A percentile compares a stretch with the other conserved stretches of the same genome.
phyloP scores from a whole-genome alignment of 2,888 invertebrate species.

The Plemyria rubiginata region DNA sequence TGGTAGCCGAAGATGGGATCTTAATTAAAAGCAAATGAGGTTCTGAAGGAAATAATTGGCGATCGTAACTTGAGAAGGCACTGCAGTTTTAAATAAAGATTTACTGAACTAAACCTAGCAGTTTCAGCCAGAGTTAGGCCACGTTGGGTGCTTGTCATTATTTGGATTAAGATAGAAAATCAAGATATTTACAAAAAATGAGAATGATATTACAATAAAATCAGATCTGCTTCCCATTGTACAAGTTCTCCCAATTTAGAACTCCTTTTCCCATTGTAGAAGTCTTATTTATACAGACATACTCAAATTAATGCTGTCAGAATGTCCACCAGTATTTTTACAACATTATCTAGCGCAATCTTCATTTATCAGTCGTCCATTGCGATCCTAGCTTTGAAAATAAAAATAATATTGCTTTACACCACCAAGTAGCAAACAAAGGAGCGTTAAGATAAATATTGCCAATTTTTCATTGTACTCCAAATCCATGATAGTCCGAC shows the following conservation, averaged over 20 bases:
- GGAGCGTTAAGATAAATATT: slow-evolving; percentile 6
- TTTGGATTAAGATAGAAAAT: too few species aligned
- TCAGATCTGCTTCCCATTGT: too few species aligned
- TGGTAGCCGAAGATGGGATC: slow-evolving; percentile 11
- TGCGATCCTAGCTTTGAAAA: too few species aligned
- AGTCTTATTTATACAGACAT: too few species aligned
- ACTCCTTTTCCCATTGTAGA: too few species aligned
- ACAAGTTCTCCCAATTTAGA: too few species aligned
- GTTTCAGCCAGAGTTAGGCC: neutral
- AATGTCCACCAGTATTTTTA: too few species aligned
- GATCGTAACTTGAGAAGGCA: neutral
- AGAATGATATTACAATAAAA: too few species aligned
- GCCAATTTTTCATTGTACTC: slow-evolving; percentile 33
- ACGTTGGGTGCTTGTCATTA: neutral
- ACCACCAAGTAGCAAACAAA: slow-evolving; percentile 1
- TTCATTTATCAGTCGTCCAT: too few species aligned
- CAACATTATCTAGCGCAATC: too few species aligned
- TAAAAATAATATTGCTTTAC: neutral
- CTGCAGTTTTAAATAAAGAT: neutral
- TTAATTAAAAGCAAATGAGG: slow-evolving; percentile 12
- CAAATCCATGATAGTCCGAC: slow-evolving; percentile 7
- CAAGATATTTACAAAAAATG: too few species aligned
- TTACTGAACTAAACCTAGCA: neutral
- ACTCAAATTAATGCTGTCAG: too few species aligned
- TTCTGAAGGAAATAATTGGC: slow-evolving; percentile 4